Evolutionary conservation across 2,113 vertebrate species (phyloP), one percentile per base, ranked within the genome.

Genomic region (Caretta caretta): DNA sequence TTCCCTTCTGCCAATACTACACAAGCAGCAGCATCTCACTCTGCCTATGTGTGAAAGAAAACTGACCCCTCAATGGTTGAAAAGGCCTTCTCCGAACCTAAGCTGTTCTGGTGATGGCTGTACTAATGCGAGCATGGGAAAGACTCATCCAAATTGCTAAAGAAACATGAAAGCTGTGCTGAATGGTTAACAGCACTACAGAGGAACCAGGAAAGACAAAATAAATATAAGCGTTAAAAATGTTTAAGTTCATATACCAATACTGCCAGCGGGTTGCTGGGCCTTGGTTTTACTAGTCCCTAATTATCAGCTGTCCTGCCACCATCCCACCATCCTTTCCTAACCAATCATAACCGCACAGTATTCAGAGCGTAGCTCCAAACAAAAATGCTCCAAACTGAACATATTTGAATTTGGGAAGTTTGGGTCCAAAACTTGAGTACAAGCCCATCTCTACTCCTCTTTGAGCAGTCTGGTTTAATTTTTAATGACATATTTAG

Each of bases 61-160:
- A 29, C 50, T 76, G 42, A 86, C 16, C 56, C 90, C 50, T 84
- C 48, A 94, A 80, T 31, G 8, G 42, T 20, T 48, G 4, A 53
- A 53, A 38, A 25, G 83, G 20, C 53, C 31, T 31, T 87, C 8
- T 38, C 29, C 59, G 65, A 24, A 93, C 13, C 4, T 11, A n/a
- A 0, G 51, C 1, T 35, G 4, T 59, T 81, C 10, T 20, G 24
- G 13, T 10, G 46, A 24, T 84, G 27, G 17, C 8, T 81, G 27
- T 5, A 75, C 10, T 56, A 5, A 11, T 1, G 1, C 4, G 2
- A 6, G 1, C 22, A 79, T 22, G 9, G 2, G 20, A 17, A 87
- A 69, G 29, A 10, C n/a, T 85, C 14, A 24, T 14, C 65, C 56
- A 57, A 54, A 49, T 65, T 8, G 9, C 24, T 56, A 86, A 8